Conservation (phyloP, 1,140 invertebrate species). For the Zophobas morio region DNA sequence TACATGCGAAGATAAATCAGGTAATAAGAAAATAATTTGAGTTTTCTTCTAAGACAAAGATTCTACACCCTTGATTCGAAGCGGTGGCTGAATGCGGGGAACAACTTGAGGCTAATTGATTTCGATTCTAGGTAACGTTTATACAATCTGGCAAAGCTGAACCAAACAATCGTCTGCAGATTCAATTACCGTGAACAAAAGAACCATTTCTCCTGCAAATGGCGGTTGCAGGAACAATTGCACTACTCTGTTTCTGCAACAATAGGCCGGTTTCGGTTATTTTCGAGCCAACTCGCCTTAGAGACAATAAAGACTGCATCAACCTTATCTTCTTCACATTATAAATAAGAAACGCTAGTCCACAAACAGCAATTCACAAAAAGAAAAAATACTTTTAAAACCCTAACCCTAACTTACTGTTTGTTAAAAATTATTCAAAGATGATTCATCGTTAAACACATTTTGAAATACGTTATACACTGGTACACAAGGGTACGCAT, state of each 20-base stretch:
- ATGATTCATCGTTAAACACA: conserved; percentile 1
- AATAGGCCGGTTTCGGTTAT: conserved; percentile 33
- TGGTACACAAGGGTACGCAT: conserved; percentile 3
- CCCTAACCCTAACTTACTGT: too few species aligned
- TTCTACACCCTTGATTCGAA: background rate
- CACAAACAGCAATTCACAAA: too few species aligned
- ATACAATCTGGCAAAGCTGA: conserved; percentile 58
- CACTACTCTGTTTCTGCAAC: conserved; percentile 53
- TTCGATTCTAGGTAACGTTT: conserved; percentile 63
- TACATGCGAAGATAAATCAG: too few species aligned
- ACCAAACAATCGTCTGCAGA: conserved; percentile 62
- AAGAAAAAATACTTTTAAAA: too few species aligned
- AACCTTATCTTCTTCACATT: conserved; percentile 3
- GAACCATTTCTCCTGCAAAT: conserved; percentile 64
- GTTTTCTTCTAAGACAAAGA: conserved; percentile 4
- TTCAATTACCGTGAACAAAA: conserved; percentile 66
- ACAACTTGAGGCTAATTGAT: conserved; percentile 61
- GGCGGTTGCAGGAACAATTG: conserved; percentile 63
- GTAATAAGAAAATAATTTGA: background rate
- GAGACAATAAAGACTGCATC: background rate
- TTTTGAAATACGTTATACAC: background rate
- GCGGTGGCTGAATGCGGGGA: conserved; percentile 37
- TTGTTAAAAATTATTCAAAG: background rate
- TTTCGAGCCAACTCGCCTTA: conserved; percentile 31
- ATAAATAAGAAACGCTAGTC: too few species aligned